Base-by-base conservation (phyloP, 2,797 vertebrate species). In the Protonibea diacanthus region DNA sequence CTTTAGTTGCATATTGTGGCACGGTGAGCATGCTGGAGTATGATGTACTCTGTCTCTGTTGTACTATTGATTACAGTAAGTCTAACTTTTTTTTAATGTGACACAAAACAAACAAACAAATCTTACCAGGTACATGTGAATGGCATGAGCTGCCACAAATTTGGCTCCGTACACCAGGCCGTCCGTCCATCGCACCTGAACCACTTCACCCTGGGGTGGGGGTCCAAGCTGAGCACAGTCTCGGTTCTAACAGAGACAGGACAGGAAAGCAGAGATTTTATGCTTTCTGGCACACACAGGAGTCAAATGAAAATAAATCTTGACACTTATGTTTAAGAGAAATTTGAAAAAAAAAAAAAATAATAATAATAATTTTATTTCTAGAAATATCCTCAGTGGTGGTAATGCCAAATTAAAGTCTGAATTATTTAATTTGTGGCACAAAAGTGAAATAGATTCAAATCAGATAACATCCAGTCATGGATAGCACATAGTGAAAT, bases 161-260 rank as follows among this genome's bases (percentile, higher is more conserved):
- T 97, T 99, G 74, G 97, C 98, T 87, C 98, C 98, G 1, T 99
- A 99, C 77, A 99, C 93, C 82, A 99, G 94, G 27, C 98, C 97
- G 0, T 99, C 98, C 1, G 98, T 99, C 98, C 98, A 99, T 79
- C 97, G 96, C 80, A 99, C 98, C 89, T 99, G 97, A 69, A 99
- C 98, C n/a, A 96, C 97, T 21, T 98, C 97, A 0, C 97, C 97
- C 88, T 95, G 95, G 3, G 97, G 93, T 7, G 98, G 98, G 1
- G 98, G 97, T 59, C 98, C 98, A 44, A 98, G 93, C 81, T 97
- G 96, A 82, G 96, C 92, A 62, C 98, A 99, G 91, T 99, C 97
- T 62, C 96, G 96, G 86, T 93, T 97, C 98, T 99, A 52, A 20
- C 48, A 55, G 33, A 38, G 33, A 38, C 9, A 9, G 8, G 33